Conservation (phyloP, 2,797 vertebrate species). For the Microhierax caerulescens region DNA sequence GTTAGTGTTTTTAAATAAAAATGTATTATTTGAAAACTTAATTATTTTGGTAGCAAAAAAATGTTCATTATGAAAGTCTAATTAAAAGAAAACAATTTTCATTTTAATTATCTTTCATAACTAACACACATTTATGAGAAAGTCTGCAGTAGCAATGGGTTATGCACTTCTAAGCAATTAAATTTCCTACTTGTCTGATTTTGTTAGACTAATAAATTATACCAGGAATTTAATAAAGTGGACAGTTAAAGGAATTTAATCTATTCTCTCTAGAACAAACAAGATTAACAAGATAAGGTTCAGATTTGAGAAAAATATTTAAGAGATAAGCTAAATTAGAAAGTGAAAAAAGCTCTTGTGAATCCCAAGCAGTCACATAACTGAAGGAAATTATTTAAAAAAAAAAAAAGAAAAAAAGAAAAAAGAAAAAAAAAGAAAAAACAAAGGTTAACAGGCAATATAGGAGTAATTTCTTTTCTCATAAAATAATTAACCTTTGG, state of each 20-base stretch:
- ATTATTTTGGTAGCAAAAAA: constrained; percentile 60
- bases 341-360: constrained; percentile 56
- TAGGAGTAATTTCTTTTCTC: constrained; percentile 60
- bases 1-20: constrained; percentile 26
- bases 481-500: constrained; percentile 75
- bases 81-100: constrained; percentile 64
- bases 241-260: constrained; percentile 75
- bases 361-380: constrained; percentile 36
- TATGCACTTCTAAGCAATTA: constrained; percentile 72
- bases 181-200: constrained; percentile 75
- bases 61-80: constrained; percentile 32
- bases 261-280: constrained; percentile 73
- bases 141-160: constrained; percentile 52
- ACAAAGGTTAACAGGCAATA: constrained; percentile 70
- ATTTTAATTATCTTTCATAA: constrained; percentile 56
- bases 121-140: constrained; percentile 42
- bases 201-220: constrained; percentile 77
- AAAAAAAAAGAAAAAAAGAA: not conserved
- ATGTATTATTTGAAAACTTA: not conserved
- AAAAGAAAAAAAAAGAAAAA: not conserved
- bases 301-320: constrained; percentile 68
- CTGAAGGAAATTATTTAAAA: constrained; percentile 56
- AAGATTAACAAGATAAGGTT: constrained; percentile 74
- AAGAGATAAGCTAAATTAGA: constrained; percentile 69
- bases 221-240: constrained; percentile 77